A percentile compares a stretch with the other conserved stretches of the same genome.
phyloP scores from a whole-genome alignment of 2,888 invertebrate genomes.

The Callimorpha dominula region DNA sequence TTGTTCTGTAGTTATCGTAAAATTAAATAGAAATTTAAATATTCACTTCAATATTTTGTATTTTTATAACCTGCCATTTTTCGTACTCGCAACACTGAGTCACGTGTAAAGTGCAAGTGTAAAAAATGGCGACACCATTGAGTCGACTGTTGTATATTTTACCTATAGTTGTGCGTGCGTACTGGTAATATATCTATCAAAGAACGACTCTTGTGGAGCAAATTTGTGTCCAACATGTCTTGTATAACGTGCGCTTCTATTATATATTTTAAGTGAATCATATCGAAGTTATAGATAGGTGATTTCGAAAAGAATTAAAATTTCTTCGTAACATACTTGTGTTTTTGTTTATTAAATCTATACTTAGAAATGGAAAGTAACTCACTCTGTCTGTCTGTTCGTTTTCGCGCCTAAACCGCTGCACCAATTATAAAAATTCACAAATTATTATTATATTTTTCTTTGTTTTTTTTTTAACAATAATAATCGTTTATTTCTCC shows the following conservation, averaged over 20 bases:
- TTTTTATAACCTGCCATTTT: slow-evolving; percentile 36
- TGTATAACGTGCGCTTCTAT: slow-evolving; percentile 69
- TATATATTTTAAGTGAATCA: slow-evolving; percentile 77
- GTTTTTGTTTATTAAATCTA: slow-evolving; percentile 51
- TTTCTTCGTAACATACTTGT: slow-evolving; percentile 68
- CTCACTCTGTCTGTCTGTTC: too few relatives aligned
- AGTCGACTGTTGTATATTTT: slow-evolving; percentile 16
- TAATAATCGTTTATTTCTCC: too few relatives aligned
- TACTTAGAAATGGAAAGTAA: too few relatives aligned
- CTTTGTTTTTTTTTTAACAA: too few relatives aligned
- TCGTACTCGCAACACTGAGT: slow-evolving; percentile 17
- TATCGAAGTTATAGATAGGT: slow-evolving; percentile 83
- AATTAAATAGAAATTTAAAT: slow-evolving; percentile 9
- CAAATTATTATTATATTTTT: too few relatives aligned
- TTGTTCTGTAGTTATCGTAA: slow-evolving; percentile 25
- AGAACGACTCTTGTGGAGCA: slow-evolving; percentile 31
- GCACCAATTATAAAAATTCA: too few relatives aligned
- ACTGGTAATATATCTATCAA: slow-evolving; percentile 6
- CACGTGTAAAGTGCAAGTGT: slow-evolving; percentile 21
- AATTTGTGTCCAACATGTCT: slow-evolving; percentile 58
- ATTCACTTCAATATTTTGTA: slow-evolving; percentile 42
- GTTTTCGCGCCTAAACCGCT: too few relatives aligned
- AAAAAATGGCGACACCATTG: slow-evolving; percentile 11
- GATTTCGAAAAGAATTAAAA: slow-evolving; percentile 82
- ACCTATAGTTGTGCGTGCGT: neutral